A percentile compares a stretch with the other conserved stretches of the same genome.
Conservation (phyloP, 2,113 vertebrate genomes). For the Dromaius novaehollandiae region DNA sequence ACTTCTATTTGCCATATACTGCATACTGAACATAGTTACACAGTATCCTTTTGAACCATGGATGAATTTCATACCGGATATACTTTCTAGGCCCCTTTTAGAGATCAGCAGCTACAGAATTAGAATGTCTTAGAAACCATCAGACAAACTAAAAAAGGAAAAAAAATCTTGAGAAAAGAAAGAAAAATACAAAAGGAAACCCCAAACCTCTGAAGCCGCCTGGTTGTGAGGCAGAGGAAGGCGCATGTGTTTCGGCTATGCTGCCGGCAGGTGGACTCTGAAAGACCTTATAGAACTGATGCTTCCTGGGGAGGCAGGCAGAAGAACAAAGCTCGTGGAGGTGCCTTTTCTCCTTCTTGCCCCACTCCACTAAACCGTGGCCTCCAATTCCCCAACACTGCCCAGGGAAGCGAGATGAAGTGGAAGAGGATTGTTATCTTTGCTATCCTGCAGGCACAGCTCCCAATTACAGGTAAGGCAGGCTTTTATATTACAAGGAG, state of each 20-base stretch:
- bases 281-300: slow-evolving; percentile 12
- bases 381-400: background rate
- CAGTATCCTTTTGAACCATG: background rate
- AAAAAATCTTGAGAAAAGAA: background rate
- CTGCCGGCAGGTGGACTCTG: slow-evolving; percentile 49
- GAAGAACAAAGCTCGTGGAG: background rate
- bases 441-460: slow-evolving; percentile 27
- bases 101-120: background rate
- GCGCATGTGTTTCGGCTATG: background rate
- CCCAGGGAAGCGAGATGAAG: slow-evolving; percentile 22
- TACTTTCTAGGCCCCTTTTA: background rate
- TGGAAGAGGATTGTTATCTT: background rate
- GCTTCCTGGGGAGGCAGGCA: slow-evolving; percentile 73
- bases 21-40: background rate
- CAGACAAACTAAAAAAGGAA: background rate
- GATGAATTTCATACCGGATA: background rate
- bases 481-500: fast-evolving
- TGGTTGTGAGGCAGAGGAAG: slow-evolving; percentile 41
- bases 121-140: background rate
- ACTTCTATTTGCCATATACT: background rate
- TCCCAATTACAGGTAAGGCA: slow-evolving; percentile 63
- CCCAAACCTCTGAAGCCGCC: slow-evolving; percentile 44
- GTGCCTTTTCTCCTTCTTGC: background rate
- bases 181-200: slow-evolving; percentile 9
- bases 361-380: background rate